Evolutionary conservation across 2,888 invertebrate species (phyloP), one percentile per base, ranked within the genome.

Genomic region (Argynnis bischoffii): DNA sequence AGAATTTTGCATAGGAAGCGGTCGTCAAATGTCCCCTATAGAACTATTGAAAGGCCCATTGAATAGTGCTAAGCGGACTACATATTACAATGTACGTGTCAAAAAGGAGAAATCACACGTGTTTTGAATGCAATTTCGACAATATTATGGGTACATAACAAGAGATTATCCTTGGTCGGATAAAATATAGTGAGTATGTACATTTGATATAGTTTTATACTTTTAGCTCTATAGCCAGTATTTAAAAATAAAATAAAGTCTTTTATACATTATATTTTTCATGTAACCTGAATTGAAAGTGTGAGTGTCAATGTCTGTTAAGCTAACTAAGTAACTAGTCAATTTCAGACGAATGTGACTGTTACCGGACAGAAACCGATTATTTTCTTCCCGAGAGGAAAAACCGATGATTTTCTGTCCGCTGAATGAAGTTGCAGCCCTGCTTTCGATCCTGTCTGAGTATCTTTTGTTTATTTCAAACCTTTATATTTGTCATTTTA

Each of bases 1-100:
- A 80, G 84, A 80, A 89, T 90, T 90, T 90, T 89, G 91, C 91
- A 90, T 92, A 92, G 92, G 92, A 90, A 91, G 82, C 86, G 85
- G 84, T 87, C 88, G 82, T 86, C 88, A 83, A 85, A 88, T 87
- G 84, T 88, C 84, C 82, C 74, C 78, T 81, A 85, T 86, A 81
- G 86, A 80, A 78, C 74, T 69, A 73, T 77, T 86, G 82, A 86
- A 83, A 81, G 31, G 79, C 73, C 67, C 70, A 65, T 56, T 88
- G 86, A 90, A 90, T 89, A 82, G 81, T 74, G 76, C 78, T 82
- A 80, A 82, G 81, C 83, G 79, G 78, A 72, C 76, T 73, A 73
- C 79, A 72, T 51, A 56, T 74, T 79, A 90, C 87, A 91, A 91
- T 87, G 81, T 78, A 74, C 67, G 59, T 67, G 69, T 73, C 71